Base-by-base conservation (phyloP, 2,888 invertebrate species). In the Therioaphis trifolii region DNA sequence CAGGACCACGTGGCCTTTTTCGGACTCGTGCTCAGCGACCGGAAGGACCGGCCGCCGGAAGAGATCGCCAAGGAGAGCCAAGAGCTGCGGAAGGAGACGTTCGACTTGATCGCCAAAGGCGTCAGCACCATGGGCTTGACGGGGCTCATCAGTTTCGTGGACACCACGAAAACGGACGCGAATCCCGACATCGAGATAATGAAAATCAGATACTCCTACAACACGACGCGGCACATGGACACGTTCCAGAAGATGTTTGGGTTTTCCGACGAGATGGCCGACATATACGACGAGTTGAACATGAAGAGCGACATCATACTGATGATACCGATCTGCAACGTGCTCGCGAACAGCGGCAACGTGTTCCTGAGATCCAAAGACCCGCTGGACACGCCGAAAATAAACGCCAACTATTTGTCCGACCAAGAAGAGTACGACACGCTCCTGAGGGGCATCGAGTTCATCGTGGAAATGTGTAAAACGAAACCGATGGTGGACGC, bases 111-210 rank as follows among this genome's bases (percentile, higher is more conserved):
- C 4, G 14, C 35, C 2, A 9, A 14, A 5, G 78, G 69, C 21
- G 14, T 69, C 14, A 58, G 27, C 14, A 84, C 77, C 11, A 0
- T 77, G 46, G 84, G 84, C 15, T 18, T 78, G 9, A 18, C 71
- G 24, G 29, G n/a, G 24, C 78, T 78, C 52, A 29, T 78, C 12
- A 75, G 84, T 35, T 35, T 35, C 35, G 3, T 35, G 4, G 58
- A 82, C 85, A 1, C 29, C 18, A 15, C 21, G 24, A 7, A 11
- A 29, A 35, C 11, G 14, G 0, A 1, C 52, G 24, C n/a, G 46
- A 77, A 85, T 9, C 92, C 93, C 0, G 91, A 93, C 86, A 87
- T 92, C n/a, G 90, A 92, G 87, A 87, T 90, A 12, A 89, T 91
- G 78, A 89, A 91, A 68, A 63, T 89, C 0, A 88, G 89, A 9